These are phyloP conservation scores for Sinentomon sp. DNA, from an alignment of 2,888 invertebrate genomes.

Conservation along the genomic window DNA sequence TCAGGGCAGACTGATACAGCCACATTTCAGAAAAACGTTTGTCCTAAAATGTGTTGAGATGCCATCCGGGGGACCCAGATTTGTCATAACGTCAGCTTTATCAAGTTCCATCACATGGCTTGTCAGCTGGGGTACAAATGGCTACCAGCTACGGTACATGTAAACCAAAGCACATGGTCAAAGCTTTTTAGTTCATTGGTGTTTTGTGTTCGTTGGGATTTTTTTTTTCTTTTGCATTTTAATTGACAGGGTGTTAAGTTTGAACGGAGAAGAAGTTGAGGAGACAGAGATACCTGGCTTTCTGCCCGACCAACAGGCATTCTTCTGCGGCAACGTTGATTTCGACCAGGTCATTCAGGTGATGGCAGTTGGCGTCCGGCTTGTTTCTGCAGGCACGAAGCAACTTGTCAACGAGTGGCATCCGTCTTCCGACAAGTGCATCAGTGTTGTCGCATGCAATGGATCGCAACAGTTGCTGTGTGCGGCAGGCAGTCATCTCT, in stretches of 20 bases:
- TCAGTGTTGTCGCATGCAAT: slow-evolving; percentile 70
- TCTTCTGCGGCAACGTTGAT: slow-evolving; percentile 72
- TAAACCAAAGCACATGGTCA: too few relatives aligned
- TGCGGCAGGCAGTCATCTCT: slow-evolving; percentile 65
- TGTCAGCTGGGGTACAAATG: too few relatives aligned
- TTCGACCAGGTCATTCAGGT: slow-evolving; percentile 52
- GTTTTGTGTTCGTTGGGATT: too few relatives aligned
- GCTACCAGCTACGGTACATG: too few relatives aligned
- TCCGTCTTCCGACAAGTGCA: slow-evolving; percentile 35
- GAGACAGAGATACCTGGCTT: slow-evolving; percentile 85
- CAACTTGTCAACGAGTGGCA: slow-evolving; percentile 37
- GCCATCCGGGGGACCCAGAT: too few relatives aligned
- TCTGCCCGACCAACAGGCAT: slow-evolving; percentile 69
- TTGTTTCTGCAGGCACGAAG: slow-evolving; percentile 38
- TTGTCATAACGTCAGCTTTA: too few relatives aligned
- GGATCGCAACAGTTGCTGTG: slow-evolving; percentile 45
- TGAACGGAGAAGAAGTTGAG: slow-evolving; percentile 89
- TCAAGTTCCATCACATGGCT: too few relatives aligned
- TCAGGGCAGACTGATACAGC: too few relatives aligned
- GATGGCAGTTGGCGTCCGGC: slow-evolving; percentile 39
- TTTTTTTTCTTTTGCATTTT: slow-evolving; percentile 5
- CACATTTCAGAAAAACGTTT: too few relatives aligned
- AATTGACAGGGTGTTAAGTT: slow-evolving; percentile 37
- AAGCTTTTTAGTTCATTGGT: too few relatives aligned
- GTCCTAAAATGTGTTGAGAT: too few relatives aligned